A percentile compares a stretch with the other conserved stretches of the same genome.
These are phyloP conservation scores for Xylophagus ater DNA, from an alignment of 2,888 invertebrate species.

Conservation along the genomic window DNA sequence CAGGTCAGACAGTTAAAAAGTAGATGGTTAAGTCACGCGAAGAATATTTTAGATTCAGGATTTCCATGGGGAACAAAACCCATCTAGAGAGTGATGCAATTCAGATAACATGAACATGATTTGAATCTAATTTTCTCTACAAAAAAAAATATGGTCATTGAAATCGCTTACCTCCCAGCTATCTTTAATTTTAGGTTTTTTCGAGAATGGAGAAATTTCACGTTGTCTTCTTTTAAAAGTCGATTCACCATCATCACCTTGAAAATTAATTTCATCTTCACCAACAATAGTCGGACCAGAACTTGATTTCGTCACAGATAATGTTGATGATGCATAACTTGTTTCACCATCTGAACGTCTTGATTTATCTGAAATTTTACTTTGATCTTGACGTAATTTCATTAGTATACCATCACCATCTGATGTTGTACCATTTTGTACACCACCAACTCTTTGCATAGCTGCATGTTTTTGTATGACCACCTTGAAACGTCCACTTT, in stretches of 20 bases:
- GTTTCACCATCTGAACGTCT: slow-evolving; percentile 1
- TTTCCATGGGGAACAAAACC: no score
- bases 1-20: no score
- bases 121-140: no score
- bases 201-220: slow-evolving; percentile 28
- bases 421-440: not conserved
- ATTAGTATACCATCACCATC: slow-evolving; percentile 3
- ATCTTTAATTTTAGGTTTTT: slow-evolving; percentile 23
- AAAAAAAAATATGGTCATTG: no score
- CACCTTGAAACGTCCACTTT: slow-evolving; percentile 32
- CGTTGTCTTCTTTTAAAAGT: slow-evolving; percentile 22
- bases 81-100: no score
- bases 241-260: slow-evolving; percentile 19
- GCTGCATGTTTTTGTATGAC: slow-evolving; percentile 36
- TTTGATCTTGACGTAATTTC: slow-evolving; percentile 5
- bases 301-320: slow-evolving; percentile 12
- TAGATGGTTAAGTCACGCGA: no score
- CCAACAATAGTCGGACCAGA: slow-evolving; percentile 9
- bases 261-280: slow-evolving; percentile 26
- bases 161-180: slow-evolving; percentile 29
- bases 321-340: slow-evolving; percentile 15
- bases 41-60: no score
- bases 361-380: slow-evolving; percentile 6
- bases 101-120: no score
- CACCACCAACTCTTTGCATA: slow-evolving; percentile 30